phyloP scores from a whole-genome alignment of 2,888 invertebrate genomes.

The Drosophila crucigera region DNA sequence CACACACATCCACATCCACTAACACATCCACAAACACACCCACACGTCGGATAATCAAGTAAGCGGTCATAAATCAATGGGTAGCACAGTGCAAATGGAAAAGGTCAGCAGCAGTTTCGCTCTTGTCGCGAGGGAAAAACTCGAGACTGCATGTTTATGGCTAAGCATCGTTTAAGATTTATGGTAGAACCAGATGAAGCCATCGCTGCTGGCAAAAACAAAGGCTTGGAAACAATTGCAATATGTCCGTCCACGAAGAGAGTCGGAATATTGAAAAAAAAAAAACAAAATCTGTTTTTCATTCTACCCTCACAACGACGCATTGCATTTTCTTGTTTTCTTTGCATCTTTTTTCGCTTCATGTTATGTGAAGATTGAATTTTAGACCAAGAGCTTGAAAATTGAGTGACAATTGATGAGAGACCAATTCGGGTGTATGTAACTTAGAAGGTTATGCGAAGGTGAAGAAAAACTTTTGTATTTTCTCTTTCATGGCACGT shows the following conservation, averaged over 20 bases:
- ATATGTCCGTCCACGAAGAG: slow-evolving; percentile 1
- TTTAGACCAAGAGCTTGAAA: background rate
- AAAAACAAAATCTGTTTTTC: background rate
- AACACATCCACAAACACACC: slow-evolving; percentile 23
- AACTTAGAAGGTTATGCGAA: background rate
- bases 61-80: slow-evolving; percentile 68
- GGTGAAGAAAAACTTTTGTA: background rate
- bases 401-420: slow-evolving; percentile 41
- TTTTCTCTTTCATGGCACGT: background rate
- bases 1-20: slow-evolving; percentile 14
- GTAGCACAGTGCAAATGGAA: slow-evolving; percentile 31
- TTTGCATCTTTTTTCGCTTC: background rate
- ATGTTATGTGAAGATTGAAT: slow-evolving; percentile 27
- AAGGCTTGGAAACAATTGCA: slow-evolving; percentile 22
- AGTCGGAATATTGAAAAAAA: slow-evolving; percentile 9
- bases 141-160: slow-evolving; percentile 43
- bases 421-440: background rate
- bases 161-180: slow-evolving; percentile 66
- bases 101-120: slow-evolving; percentile 45
- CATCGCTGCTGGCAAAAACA: slow-evolving; percentile 42
- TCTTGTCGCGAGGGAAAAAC: slow-evolving; percentile 44
- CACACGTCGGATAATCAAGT: slow-evolving; percentile 56
- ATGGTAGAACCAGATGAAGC: slow-evolving; percentile 63
- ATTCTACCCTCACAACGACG: background rate
- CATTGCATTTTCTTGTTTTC: background rate